A percentile compares a stretch with the other conserved stretches of the same genome.
Conservation (phyloP, 2,113 vertebrate genomes). For the Pungitius pungitius region DNA sequence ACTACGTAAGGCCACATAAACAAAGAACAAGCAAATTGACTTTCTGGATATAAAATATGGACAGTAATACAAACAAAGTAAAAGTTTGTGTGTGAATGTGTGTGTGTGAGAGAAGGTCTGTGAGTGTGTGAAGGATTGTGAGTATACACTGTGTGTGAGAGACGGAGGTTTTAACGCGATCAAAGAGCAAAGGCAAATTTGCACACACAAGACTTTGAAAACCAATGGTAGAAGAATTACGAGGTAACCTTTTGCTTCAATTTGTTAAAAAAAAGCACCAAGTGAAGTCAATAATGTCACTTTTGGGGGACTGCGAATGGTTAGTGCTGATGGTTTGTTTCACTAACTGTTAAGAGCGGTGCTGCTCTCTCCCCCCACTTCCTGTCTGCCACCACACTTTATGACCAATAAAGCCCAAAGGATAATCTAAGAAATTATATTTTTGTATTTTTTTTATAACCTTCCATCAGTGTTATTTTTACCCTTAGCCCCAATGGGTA, state of each 20-base stretch:
- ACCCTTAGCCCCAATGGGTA: no score
- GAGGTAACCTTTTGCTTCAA: neutral
- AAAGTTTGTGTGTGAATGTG: neutral
- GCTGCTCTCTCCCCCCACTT: neutral
- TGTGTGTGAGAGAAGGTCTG: slow-evolving; percentile 11
- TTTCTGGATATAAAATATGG: slow-evolving; percentile 47
- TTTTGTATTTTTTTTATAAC: neutral
- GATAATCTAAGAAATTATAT: neutral
- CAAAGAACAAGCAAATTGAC: slow-evolving; percentile 40
- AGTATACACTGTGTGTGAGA: neutral
- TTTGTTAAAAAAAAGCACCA: neutral
- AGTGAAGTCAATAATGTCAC: neutral
- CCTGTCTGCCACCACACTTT: neutral
- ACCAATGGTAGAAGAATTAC: neutral
- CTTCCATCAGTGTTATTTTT: neutral
- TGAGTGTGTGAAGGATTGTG: neutral
- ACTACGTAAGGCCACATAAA: slow-evolving; percentile 38
- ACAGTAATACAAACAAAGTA: slow-evolving; percentile 42
- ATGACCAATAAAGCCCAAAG: neutral
- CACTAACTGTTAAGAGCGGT: no score
- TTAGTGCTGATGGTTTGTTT: neutral
- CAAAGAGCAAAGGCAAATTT: slow-evolving; percentile 22
- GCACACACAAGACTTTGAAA: slow-evolving; percentile 6
- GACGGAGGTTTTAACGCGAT: slow-evolving; percentile 9
- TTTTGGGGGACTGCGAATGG: neutral